Evolutionary conservation across 2,888 invertebrate genomes (phyloP), one percentile per base, ranked within the genome.

Genomic region (Melolontha melolontha): DNA sequence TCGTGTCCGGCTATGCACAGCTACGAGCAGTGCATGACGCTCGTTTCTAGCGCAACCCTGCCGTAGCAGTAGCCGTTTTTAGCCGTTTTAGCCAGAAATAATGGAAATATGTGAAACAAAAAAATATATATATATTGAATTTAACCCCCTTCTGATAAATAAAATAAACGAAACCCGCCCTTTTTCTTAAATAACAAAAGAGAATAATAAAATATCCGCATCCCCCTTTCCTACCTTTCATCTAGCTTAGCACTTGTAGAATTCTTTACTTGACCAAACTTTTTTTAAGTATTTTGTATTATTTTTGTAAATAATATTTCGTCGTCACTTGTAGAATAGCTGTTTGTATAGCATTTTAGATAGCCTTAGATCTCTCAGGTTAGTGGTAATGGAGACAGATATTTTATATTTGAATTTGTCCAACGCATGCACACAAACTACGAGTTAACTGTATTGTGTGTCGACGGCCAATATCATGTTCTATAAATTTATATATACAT

Each of bases 331-430:
- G 82, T 83, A 83, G 82, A 79, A 75, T 84, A 83, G 83, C 80
- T 82, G 81, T 84, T 84, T 84, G 82, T 81, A 84, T 84, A 84
- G 84, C 83, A 84, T 82, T 79, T 82, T 83, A 81, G 79, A 81
- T 83, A 84, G 84, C 81, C 77, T 79, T 83, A 81, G 81, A 80
- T 77, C 77, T 80, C 80, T 80, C 80, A 81, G 81, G 80, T 82
- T 82, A 82, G 80, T 83, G 81, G 80, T 80, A 80, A 78, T 82
- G 79, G 80, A 81, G 74, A 79, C 74, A 80, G 74, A 79, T 76
- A 79, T 78, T 79, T 80, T 79, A 76, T 79, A 77, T 77, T 78
- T 75, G 71, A 79, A 75, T 71, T 78, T 78, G 72, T 80, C 77
- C 76, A 78, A 76, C 80, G 82, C 81, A 82, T 81, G 81, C 78